Evolutionary conservation across 2,797 vertebrate genomes (phyloP).

Genomic region (Pitangus sulphuratus): DNA sequence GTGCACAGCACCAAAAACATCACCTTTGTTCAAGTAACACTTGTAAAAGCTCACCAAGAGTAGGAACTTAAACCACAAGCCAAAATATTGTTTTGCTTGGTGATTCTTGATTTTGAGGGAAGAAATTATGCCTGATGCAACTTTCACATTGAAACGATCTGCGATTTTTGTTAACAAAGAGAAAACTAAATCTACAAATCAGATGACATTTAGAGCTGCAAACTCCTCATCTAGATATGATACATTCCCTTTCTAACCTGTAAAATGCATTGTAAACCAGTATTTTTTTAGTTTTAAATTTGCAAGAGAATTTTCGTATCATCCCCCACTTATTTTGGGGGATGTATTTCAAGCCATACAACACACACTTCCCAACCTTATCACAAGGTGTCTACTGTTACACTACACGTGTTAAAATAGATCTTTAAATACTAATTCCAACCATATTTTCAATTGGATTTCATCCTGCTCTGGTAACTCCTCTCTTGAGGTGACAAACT

Average conservation of each 20-base stretch:
- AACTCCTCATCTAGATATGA: not conserved
- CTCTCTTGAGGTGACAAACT: slow-evolving; percentile 63
- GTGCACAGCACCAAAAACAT: not conserved
- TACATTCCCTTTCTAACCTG: not conserved
- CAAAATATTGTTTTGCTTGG: not conserved
- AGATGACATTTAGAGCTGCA: not conserved
- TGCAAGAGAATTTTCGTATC: not conserved
- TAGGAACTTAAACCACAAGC: not conserved
- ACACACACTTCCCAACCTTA: not conserved
- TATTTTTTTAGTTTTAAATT: not conserved
- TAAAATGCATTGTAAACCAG: not conserved
- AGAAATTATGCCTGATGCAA: not conserved
- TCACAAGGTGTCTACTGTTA: not conserved
- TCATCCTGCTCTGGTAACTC: slow-evolving; percentile 26
- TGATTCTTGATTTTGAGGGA: not conserved
- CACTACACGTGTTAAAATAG: not conserved
- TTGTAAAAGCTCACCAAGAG: not conserved
- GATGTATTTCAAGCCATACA: not conserved
- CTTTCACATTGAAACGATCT: not conserved
- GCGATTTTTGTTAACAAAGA: not conserved
- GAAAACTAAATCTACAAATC: not conserved
- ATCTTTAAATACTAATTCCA: not conserved
- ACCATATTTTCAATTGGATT: slow-evolving; percentile 46
- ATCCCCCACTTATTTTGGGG: not conserved
- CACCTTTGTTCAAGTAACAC: not conserved